Conservation (phyloP, 2,888 invertebrate genomes). For the Tupiocoris notatus region DNA sequence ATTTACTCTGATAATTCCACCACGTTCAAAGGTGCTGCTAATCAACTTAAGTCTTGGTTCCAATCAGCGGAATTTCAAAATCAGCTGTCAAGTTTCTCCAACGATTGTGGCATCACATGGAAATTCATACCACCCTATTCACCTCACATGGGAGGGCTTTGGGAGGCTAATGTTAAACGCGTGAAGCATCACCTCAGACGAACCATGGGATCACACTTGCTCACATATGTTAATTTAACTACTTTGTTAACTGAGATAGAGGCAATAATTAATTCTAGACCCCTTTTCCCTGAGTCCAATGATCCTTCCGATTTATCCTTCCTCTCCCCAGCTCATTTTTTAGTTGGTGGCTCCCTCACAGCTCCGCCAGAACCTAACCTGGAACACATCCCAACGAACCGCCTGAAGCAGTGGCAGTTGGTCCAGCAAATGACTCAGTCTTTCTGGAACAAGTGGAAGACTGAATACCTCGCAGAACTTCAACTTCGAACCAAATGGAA, state of each 20-base stretch:
- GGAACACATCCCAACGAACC: background rate
- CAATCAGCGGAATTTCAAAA: background rate
- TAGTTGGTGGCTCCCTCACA: conserved; percentile 47
- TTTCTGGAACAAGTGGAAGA: background rate
- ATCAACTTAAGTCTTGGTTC: background rate
- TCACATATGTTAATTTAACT: conserved; percentile 44
- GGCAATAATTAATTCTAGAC: too few species aligned
- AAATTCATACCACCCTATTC: background rate
- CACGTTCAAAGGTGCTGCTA: background rate
- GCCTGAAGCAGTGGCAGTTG: background rate
- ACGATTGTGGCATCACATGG: background rate
- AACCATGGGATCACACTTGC: conserved; percentile 7
- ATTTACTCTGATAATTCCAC: background rate
- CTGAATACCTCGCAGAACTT: background rate
- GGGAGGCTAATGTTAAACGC: background rate
- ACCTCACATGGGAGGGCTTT: background rate
- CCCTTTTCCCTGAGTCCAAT: background rate
- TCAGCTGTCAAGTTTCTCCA: background rate
- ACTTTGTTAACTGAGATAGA: conserved; percentile 49
- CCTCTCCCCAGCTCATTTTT: conserved; percentile 51
- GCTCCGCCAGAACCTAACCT: conserved; percentile 43
- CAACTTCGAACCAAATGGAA: background rate
- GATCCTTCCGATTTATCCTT: conserved; percentile 48
- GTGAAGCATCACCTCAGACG: conserved; percentile 26
- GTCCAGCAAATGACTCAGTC: background rate